Conservation (phyloP, 2,797 vertebrate species). For the Oceanodroma leucorhoa region DNA sequence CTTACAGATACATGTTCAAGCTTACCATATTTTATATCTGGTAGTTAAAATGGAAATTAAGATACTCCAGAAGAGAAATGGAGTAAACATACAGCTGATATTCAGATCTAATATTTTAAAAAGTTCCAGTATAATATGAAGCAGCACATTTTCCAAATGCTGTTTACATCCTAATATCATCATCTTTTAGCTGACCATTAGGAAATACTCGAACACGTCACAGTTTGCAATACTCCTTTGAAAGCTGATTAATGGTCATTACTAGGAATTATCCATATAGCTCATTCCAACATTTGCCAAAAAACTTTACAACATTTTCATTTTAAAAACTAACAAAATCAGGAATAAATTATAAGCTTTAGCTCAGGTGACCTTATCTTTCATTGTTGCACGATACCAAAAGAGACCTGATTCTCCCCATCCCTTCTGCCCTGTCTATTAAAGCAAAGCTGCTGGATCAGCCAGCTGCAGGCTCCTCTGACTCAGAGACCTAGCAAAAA, state of each 20-base stretch:
- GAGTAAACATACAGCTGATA: background rate
- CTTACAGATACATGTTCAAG: background rate
- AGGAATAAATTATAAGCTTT: background rate
- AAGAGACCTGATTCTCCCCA: background rate
- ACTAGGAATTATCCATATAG: background rate
- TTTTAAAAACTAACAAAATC: background rate
- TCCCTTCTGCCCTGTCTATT: background rate
- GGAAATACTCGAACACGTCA: background rate
- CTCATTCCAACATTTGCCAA: background rate
- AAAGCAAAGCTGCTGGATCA: background rate
- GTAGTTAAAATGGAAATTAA: background rate
- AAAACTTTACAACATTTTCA: background rate
- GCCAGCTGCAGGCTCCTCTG: conserved; percentile 12
- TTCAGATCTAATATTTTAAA: background rate
- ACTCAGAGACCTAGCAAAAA: background rate
- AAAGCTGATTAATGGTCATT: background rate
- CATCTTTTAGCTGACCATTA: background rate
- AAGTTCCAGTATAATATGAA: background rate
- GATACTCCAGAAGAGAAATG: background rate
- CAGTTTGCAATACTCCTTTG: background rate
- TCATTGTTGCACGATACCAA: background rate
- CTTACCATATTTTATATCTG: background rate
- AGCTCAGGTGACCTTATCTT: background rate
- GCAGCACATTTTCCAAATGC: background rate
- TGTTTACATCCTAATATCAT: background rate